A percentile compares a stretch with the other conserved stretches of the same genome.
Conservation (phyloP, 2,113 vertebrate species). For the Enhydra lutris region DNA sequence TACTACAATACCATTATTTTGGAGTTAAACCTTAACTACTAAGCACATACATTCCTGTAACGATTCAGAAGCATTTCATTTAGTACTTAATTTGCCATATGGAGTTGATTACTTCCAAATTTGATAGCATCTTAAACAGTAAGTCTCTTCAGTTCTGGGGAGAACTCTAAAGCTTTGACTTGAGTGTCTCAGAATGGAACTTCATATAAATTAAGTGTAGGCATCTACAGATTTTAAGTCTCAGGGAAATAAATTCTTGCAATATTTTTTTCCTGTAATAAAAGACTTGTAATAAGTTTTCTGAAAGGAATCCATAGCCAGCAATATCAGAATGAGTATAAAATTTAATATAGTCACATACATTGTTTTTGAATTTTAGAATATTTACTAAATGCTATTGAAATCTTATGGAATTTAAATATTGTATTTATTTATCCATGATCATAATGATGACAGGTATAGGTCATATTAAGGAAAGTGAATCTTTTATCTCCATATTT, state of each 20-base stretch:
- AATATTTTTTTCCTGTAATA: not conserved
- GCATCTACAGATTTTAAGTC: not conserved
- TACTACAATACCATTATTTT: not conserved
- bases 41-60: not conserved
- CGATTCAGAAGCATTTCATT: not conserved
- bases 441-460: not conserved
- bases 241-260: not conserved
- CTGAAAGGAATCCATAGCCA: not conserved
- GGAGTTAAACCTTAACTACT: not conserved
- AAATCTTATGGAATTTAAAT: not conserved
- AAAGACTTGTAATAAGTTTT: not conserved
- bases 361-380: not conserved
- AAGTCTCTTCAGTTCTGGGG: not conserved
- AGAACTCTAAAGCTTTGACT: not conserved
- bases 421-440: not conserved
- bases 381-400: not conserved
- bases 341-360: not conserved
- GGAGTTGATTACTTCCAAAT: conserved; percentile 35
- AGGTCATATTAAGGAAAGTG: not conserved
- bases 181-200: not conserved
- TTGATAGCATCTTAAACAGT: not conserved
- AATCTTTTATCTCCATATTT: not conserved
- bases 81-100: not conserved
- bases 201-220: conserved; percentile 30
- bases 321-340: not conserved